Base-by-base conservation (phyloP, 2,797 vertebrate species). In the Enteromius fasciolatus region DNA sequence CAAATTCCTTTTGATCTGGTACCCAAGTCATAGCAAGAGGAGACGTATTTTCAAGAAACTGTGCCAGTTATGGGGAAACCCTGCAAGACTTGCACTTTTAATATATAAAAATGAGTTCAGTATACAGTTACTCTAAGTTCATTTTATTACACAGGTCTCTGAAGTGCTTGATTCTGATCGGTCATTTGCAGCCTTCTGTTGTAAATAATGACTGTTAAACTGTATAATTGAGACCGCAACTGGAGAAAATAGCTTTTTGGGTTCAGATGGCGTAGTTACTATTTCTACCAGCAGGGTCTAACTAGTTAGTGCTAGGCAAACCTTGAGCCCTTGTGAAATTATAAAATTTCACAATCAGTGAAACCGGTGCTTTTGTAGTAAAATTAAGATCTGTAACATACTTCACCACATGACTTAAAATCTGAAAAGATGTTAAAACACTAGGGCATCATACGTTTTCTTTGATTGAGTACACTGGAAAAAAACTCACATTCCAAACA, bases 1-100 rank as follows among this genome's bases (percentile, higher is more conserved):
- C 82, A 78, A 64, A 87, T 80, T 86, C 77, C 78, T 79, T 87
- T 89, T 87, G 84, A 90, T 88, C 82, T 87, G 85, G 81, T 85
- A 84, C 76, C 82, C 78, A 84, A 74, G 83, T 80, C 57, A 66
- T 67, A 33, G 84, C 48, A 66, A 82, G 78, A 39, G 67, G 69
- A 83, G 78, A 79, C 18, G 5, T 72, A 67, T 86, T 85, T 88
- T 77, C 66, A 63, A 57, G 73, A 84, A 86, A 85, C 11, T 82
- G 81, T 77, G 78, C 75, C 78, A 81, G 69, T 64, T 77, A 52
- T 17, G 25, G 33, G 68, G 54, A 76, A 81, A 69, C 59, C 67
- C 25, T 20, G 57, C 74, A 61, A 83, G 31, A 82, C 48, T 66
- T 64, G 54, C 75, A 84, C 73, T 74, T 77, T 86, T 31, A 52